Percentiles rank a stretch among this genome's conserved stretches.
Conservation (phyloP, 2,113 vertebrate genomes). For the Gymnobelideus leadbeateri region DNA sequence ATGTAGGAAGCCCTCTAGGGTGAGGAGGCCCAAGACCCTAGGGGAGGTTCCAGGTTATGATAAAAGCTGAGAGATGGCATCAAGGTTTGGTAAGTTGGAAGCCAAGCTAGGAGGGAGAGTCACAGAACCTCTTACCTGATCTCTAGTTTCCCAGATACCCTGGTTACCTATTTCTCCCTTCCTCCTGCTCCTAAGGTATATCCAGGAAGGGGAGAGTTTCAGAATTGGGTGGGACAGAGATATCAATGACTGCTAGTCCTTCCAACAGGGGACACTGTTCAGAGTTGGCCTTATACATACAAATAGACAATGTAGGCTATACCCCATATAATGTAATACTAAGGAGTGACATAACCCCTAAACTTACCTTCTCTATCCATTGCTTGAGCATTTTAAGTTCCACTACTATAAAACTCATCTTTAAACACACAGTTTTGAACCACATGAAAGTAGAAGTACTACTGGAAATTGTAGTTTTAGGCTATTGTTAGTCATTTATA, state of each 20-base stretch:
- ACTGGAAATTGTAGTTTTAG: background rate
- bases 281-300: background rate
- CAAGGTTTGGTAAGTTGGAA: background rate
- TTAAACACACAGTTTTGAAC: background rate
- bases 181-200: background rate
- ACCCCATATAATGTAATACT: background rate
- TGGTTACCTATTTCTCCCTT: background rate
- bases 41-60: background rate
- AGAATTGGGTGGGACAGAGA: background rate
- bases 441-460: background rate
- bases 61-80: background rate
- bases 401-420: background rate
- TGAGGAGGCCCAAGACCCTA: background rate
- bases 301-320: background rate
- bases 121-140: background rate
- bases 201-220: background rate
- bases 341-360: too few relatives aligned
- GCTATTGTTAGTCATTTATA: background rate
- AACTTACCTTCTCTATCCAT: background rate
- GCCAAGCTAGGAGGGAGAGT: background rate
- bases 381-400: background rate
- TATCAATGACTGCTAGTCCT: background rate
- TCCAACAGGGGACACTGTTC: background rate
- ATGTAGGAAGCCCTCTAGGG: background rate
- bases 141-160: background rate